Percentiles rank a stretch among this genome's conserved stretches.
These are phyloP conservation scores for Leptobrachium ailaonicum DNA, from an alignment of 2,113 vertebrate species.

Conservation along the genomic window DNA sequence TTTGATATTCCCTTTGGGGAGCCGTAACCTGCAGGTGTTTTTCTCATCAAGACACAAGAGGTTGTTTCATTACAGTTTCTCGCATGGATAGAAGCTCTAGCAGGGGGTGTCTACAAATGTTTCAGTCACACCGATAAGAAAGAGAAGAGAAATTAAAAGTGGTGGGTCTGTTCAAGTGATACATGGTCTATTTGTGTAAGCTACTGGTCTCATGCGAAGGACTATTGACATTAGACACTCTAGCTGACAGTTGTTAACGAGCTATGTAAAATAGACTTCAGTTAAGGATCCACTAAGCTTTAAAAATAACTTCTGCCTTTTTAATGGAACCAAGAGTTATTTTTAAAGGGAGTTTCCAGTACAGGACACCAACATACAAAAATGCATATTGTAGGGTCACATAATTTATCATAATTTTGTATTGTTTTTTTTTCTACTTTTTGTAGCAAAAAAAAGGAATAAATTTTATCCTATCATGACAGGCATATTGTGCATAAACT, in stretches of 20 bases:
- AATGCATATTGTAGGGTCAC: background rate
- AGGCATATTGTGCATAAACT: too few species aligned
- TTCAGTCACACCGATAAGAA: background rate
- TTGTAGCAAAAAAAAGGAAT: too few species aligned
- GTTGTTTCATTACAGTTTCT: constrained; percentile 27
- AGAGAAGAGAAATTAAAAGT: constrained; percentile 24
- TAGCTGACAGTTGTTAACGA: background rate
- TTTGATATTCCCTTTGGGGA: constrained; percentile 42
- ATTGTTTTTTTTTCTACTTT: background rate
- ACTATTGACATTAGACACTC: constrained; percentile 3
- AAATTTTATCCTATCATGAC: too few species aligned
- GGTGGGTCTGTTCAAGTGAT: constrained; percentile 10
- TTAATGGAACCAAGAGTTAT: background rate
- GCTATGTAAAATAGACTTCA: background rate
- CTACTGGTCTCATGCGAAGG: background rate
- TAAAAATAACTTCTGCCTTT: background rate
- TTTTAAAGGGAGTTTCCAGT: background rate
- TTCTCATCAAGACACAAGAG: constrained; percentile 45
- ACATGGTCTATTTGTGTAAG: constrained; percentile 13
- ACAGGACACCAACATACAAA: too few species aligned
- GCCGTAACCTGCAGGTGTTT: constrained; percentile 37
- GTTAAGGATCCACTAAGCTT: background rate
- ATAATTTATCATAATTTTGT: background rate
- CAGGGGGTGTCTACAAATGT: constrained; percentile 18
- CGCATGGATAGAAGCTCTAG: constrained; percentile 3